Evolutionary conservation across 2,888 invertebrate genomes (phyloP), one percentile per base, ranked within the genome.

Genomic region (Acleris holmiana): DNA sequence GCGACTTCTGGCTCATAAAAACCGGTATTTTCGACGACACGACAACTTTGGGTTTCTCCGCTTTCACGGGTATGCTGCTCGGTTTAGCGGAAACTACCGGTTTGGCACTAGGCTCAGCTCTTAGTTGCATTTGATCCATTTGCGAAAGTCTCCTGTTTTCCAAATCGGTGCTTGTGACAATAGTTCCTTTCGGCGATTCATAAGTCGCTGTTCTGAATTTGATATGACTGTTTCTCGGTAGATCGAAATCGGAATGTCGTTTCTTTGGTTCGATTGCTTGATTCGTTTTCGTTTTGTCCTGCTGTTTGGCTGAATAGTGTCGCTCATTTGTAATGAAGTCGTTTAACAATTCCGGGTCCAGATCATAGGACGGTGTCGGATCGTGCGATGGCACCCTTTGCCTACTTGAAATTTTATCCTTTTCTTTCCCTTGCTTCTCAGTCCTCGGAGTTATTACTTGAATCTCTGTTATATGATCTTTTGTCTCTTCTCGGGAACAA

Each of bases 381-480:
- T 91, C 92, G 50, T 80, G 80, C 0, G 85, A 69, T 2, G 89
- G 87, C 25, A 80, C 80, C 78, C 91, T 80, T 69, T 92, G 91
- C 70, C 87, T 90, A 69, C 88, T 87, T 41, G 84, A 76, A 61
- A 89, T 76, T 79, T 90, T 90, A 67, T 88, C 84, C 80, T 83
- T 82, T 58, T 85, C 77, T 68, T 82, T 82, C 13, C 71, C 69
- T 18, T 73, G 71, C 71, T 86, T 88, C 70, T 85, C 93, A 60
- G 80, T 89, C 50, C 88, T 86, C 5, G 94, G 93, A 17, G 94
- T 94, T 2, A 94, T 85, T 0, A 96, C 96, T 84, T 96, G 95
- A 65, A 96, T 96, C 86, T 96, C 96, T 47, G 96, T 96, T 40
- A 96, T 93, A 76, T 95, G 96, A 25, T 95, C 94, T 75, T 93